These are phyloP conservation scores for Ispidina lecontei DNA, from an alignment of 2,797 vertebrate species.

Conservation along the genomic window DNA sequence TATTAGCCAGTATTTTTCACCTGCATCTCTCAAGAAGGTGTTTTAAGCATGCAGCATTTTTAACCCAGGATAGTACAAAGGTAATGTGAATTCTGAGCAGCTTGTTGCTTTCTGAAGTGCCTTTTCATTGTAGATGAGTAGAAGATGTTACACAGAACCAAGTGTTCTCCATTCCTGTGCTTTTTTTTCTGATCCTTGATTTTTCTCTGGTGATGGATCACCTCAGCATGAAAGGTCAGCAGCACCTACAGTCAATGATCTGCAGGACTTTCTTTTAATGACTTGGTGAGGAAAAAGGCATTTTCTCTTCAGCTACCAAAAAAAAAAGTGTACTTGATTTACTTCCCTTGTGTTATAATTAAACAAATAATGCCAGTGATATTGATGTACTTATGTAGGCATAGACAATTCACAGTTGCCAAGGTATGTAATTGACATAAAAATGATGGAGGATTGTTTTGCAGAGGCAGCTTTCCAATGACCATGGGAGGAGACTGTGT, in stretches of 20 bases:
- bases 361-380: not conserved
- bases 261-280: not conserved
- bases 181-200: not conserved
- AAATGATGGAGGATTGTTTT: not conserved
- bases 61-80: not conserved
- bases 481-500: not conserved
- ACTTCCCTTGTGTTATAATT: not conserved
- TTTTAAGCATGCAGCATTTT: not conserved
- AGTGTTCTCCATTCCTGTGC: not conserved
- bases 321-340: slow-evolving; percentile 17
- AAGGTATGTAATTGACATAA: not conserved
- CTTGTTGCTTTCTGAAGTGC: not conserved
- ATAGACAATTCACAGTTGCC: not conserved
- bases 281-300: not conserved
- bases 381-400: not conserved
- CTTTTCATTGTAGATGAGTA: not conserved
- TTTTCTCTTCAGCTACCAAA: slow-evolving; percentile 35
- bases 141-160: not conserved
- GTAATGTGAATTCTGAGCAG: not conserved
- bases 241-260: not conserved
- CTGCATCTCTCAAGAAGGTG: not conserved
- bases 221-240: slow-evolving; percentile 9
- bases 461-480: not conserved
- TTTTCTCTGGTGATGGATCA: not conserved
- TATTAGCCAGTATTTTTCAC: not conserved